These are phyloP conservation scores for Rhogogaster chlorosoma DNA, from an alignment of 2,888 invertebrate genomes.

Conservation along the genomic window DNA sequence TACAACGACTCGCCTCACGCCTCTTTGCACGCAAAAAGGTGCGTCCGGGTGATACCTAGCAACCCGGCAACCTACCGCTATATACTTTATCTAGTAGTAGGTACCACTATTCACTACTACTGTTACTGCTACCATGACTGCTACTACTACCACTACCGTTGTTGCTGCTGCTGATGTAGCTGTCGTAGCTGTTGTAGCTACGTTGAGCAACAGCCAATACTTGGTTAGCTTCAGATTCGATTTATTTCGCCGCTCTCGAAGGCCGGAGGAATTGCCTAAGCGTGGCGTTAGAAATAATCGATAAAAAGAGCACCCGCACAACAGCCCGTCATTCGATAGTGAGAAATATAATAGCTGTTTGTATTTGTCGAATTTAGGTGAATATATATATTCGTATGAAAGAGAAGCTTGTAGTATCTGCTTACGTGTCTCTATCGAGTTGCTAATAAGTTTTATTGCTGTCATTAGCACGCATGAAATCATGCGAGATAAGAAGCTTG, in stretches of 20 bases:
- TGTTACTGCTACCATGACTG: constrained; percentile 31
- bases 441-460: neutral
- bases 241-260: constrained; percentile 45
- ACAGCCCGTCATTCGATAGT: neutral
- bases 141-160: constrained; percentile 18
- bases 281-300: constrained; percentile 43
- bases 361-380: neutral
- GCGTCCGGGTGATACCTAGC: constrained; percentile 50
- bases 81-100: neutral
- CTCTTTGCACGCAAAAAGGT: constrained; percentile 51
- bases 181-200: neutral
- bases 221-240: constrained; percentile 39
- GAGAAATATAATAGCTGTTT: neutral
- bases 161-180: neutral
- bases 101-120: constrained; percentile 37
- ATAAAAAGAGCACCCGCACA: constrained; percentile 28
- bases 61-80: constrained; percentile 26
- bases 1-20: constrained; percentile 36
- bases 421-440: neutral
- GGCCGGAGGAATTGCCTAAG: constrained; percentile 48
- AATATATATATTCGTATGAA: neutral
- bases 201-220: constrained; percentile 42
- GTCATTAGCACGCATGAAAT: constrained; percentile 13
- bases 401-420: neutral
- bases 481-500: neutral